A percentile compares a stretch with the other conserved stretches of the same genome.
Conservation (phyloP, 2,797 vertebrate species). For the Nothura maculosa region DNA sequence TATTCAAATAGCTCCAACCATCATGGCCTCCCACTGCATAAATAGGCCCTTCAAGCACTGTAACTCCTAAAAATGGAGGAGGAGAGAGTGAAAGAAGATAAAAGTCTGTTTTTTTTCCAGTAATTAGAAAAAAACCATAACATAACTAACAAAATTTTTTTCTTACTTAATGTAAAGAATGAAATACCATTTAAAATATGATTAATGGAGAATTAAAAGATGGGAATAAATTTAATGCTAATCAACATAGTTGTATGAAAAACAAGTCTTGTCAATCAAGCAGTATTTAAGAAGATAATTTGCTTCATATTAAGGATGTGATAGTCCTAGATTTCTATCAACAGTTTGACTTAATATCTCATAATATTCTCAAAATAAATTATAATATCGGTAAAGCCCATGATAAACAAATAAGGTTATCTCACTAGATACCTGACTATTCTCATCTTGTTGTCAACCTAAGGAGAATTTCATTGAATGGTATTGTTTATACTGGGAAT, state of each 20-base stretch:
- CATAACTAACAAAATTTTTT: background rate
- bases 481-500: background rate
- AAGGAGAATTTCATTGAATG: background rate
- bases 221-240: background rate
- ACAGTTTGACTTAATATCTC: background rate
- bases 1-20: conserved; percentile 86
- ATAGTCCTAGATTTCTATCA: background rate
- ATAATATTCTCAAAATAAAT: background rate
- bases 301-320: background rate
- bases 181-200: background rate
- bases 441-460: background rate
- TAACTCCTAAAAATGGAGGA: conserved; percentile 77
- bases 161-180: background rate
- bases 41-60: conserved; percentile 86
- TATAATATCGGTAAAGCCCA: background rate
- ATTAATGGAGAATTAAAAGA: background rate
- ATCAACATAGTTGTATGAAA: background rate
- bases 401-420: background rate
- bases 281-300: background rate
- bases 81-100: conserved; percentile 35
- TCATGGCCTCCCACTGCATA: conserved; percentile 87
- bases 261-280: background rate
- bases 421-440: background rate
- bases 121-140: background rate
- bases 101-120: background rate